Evolutionary conservation across 2,888 invertebrate species (phyloP).

Genomic region (Philopedon plagiatum): DNA sequence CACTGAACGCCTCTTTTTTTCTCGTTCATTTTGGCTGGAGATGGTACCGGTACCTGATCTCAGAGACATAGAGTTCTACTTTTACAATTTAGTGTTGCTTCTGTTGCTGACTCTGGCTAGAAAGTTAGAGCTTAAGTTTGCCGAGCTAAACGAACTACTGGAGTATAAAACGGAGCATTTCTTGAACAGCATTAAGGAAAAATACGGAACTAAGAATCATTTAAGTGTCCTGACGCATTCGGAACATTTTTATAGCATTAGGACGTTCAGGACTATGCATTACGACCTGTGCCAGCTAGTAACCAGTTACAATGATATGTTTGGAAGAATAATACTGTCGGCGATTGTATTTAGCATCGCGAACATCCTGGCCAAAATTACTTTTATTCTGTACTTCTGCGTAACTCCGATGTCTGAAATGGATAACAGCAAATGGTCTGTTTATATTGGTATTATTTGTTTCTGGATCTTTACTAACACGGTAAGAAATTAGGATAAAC

Average conservation of each 20-base stretch:
- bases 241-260: constrained; percentile 48
- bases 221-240: constrained; percentile 43
- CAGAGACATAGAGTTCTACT: constrained; percentile 45
- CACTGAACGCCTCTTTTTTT: constrained; percentile 42
- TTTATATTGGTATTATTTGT: constrained; percentile 42
- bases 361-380: constrained; percentile 44
- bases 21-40: constrained; percentile 41
- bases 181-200: constrained; percentile 21
- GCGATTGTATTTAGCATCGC: constrained; percentile 44
- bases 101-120: constrained; percentile 39
- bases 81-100: constrained; percentile 44
- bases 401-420: constrained; percentile 28
- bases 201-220: constrained; percentile 12
- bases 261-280: constrained; percentile 48
- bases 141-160: constrained; percentile 43
- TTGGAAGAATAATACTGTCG: constrained; percentile 42
- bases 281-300: constrained; percentile 48
- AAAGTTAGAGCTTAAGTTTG: constrained; percentile 47
- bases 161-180: constrained; percentile 47
- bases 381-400: constrained; percentile 45
- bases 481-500: too few relatives aligned
- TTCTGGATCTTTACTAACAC: constrained; percentile 49
- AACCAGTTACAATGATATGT: constrained; percentile 47
- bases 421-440: constrained; percentile 28
- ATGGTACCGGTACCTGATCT: constrained; percentile 42